Conservation (phyloP, 2,888 invertebrate genomes). For the Tetragonisca angustula region DNA sequence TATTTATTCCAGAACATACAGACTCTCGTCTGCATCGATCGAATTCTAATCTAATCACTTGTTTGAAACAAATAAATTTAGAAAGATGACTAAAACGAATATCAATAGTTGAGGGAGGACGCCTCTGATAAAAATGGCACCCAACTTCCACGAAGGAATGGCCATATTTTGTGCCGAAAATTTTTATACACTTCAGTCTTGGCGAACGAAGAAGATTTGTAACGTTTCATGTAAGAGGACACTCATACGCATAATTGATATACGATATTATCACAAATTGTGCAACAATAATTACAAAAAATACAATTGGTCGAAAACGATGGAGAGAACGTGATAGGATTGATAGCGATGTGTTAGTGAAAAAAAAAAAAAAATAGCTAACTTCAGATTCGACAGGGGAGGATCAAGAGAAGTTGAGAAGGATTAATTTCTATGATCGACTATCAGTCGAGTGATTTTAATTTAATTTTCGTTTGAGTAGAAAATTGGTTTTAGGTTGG, state of each 20-base stretch:
- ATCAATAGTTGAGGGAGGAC: no score
- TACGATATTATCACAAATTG: no score
- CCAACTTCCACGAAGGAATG: no score
- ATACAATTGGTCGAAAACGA: not conserved
- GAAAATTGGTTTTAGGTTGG: conserved; percentile 5
- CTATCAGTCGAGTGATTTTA: not conserved
- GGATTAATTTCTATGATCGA: not conserved
- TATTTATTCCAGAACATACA: no score
- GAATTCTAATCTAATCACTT: no score
- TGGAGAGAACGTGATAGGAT: not conserved
- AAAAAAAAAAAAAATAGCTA: conserved; percentile 2
- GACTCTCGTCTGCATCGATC: no score
- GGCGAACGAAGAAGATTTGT: not conserved
- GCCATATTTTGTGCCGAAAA: not conserved
- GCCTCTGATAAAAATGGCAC: no score
- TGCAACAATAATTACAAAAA: no score
- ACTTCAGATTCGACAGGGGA: not conserved
- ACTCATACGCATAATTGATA: not conserved
- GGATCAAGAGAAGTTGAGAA: not conserved
- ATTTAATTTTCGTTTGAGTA: conserved; percentile 10
- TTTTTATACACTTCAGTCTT: not conserved
- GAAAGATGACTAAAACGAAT: no score
- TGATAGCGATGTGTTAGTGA: not conserved
- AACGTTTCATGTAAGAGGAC: not conserved
- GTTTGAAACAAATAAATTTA: no score